These are phyloP conservation scores for Acrobeloides nanus DNA, from an alignment of 2,888 invertebrate genomes.

Conservation along the genomic window DNA sequence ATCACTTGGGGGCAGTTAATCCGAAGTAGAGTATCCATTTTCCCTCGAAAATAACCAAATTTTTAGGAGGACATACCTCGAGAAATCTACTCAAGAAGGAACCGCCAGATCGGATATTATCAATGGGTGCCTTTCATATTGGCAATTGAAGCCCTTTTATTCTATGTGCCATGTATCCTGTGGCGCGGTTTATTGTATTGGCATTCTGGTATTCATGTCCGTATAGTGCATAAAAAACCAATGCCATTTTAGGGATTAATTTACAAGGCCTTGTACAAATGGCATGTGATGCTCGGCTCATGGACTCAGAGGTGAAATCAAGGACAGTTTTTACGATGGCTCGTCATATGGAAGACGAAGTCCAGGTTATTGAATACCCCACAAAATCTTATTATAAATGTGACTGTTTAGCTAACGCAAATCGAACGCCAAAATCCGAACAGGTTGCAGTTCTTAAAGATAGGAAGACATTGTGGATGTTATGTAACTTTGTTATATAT, in stretches of 20 bases:
- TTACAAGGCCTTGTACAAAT: conserved; percentile 54
- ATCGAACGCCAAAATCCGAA: conserved; percentile 42
- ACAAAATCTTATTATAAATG: not conserved
- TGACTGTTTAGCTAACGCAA: conserved; percentile 41
- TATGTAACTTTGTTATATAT: conserved; percentile 53
- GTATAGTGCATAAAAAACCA: too few relatives aligned
- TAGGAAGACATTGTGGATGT: conserved; percentile 53
- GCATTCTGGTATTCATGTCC: conserved; percentile 43
- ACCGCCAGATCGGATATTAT: conserved; percentile 54
- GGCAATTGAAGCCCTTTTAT: conserved; percentile 53
- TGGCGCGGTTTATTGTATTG: conserved; percentile 53
- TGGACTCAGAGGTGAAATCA: conserved; percentile 52
- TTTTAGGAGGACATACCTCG: conserved; percentile 51
- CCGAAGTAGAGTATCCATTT: too few relatives aligned
- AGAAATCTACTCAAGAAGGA: conserved; percentile 53
- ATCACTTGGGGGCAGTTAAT: too few relatives aligned
- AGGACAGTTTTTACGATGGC: conserved; percentile 54
- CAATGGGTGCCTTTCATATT: conserved; percentile 47
- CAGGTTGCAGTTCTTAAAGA: conserved; percentile 39
- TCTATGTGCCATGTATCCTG: conserved; percentile 53
- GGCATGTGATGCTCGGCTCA: conserved; percentile 53
- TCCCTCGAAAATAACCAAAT: too few relatives aligned
- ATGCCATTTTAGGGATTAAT: conserved; percentile 46
- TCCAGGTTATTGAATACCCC: conserved; percentile 28
- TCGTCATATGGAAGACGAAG: conserved; percentile 54